phyloP scores from a whole-genome alignment of 2,888 invertebrate species.

The Drosophila imparisetae region DNA sequence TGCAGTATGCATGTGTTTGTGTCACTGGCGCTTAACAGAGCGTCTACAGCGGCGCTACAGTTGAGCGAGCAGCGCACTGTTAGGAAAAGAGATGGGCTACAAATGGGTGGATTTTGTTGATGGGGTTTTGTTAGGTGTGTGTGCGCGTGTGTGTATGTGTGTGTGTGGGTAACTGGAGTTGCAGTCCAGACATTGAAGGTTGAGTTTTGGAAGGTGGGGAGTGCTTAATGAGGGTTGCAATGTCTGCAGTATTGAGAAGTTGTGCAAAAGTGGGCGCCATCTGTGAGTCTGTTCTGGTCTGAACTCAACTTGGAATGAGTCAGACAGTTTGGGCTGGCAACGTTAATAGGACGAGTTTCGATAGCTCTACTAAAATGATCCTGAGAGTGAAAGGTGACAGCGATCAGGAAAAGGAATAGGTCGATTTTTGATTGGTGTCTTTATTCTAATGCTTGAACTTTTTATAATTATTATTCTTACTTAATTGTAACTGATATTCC shows the following conservation, averaged over 20 bases:
- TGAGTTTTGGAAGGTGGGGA: conserved; percentile 27
- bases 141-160: background rate
- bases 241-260: conserved; percentile 60
- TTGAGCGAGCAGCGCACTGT: conserved; percentile 63
- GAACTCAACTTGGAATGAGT: conserved; percentile 51
- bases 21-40: conserved; percentile 52
- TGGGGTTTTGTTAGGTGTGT: conserved; percentile 16
- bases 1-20: conserved; percentile 28
- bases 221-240: conserved; percentile 72
- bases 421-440: background rate
- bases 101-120: conserved; percentile 8
- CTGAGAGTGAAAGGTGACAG: conserved; percentile 57
- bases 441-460: background rate
- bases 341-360: conserved; percentile 2
- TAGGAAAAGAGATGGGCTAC: conserved; percentile 28
- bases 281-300: conserved; percentile 13
- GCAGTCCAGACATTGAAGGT: conserved; percentile 57
- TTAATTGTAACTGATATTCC: background rate
- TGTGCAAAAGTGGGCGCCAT: conserved; percentile 41
- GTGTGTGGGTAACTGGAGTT: conserved; percentile 51
- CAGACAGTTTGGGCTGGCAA: conserved; percentile 55
- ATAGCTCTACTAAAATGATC: conserved; percentile 36
- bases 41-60: conserved; percentile 66
- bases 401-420: conserved; percentile 3
- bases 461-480: conserved; percentile 4